Evolutionary conservation across 2,797 vertebrate genomes (phyloP), one percentile per base, ranked within the genome.

Genomic region (Sarcoramphus papa): DNA sequence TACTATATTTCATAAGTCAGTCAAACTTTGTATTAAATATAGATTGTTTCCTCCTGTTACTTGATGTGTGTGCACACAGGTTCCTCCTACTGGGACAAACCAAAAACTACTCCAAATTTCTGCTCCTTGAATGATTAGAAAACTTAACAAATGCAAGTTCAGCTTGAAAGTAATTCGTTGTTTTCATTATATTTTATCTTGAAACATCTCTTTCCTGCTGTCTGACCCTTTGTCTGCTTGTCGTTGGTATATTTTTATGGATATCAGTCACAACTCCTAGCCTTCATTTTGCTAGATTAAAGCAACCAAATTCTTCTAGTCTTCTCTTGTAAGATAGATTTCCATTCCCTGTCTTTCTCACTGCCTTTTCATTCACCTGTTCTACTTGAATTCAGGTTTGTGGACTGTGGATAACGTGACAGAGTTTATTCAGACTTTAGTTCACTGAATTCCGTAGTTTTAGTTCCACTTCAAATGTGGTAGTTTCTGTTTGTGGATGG

Each of bases 11-110:
- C 43, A 3, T n/a, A 24, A 50, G 9, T 72, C 69, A 47, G 43
- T 59, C 57, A 25, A 4, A 51, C 17, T 15, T 56, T 51, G 64
- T 17, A 15, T 37, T 64, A 19, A 57, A 21, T 13, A 13, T 2
- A 9, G 33, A 3, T 79, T 22, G 28, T 67, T 77, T 84, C 30
- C 27, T 74, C 17, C 23, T 59, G 9, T 51, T 64, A 2, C 0
- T 1, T 5, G 2, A 5, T 1, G 3, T 31, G 15, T 64, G 15
- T 6, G 3, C 8, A 4, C 14, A 19, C 14, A 24, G 27, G 9
- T 30, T 45, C 50, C 19, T 74, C 24, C 64, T 81, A 2, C 20
- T 27, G 33, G 21, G 22, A 70, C 17, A 82, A 9, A 9, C 12
- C 18, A 31, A 31, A 43, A 75, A 14, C 25, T 21, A 30, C 12